phyloP scores from a whole-genome alignment of 2,888 invertebrate genomes.

The Hecatera dysodea region DNA sequence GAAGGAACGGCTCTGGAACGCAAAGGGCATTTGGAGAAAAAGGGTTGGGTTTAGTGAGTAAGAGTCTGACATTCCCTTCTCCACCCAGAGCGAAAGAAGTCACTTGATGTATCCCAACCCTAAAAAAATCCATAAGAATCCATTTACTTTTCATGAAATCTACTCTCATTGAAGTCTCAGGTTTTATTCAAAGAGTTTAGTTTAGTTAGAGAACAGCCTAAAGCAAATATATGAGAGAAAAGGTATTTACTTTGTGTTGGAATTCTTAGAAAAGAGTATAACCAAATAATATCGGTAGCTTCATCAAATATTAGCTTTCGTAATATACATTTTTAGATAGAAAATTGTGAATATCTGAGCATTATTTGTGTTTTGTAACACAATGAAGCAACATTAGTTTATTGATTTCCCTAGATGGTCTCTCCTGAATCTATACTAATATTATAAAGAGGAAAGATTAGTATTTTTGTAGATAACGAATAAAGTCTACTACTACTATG shows the following conservation, averaged over 20 bases:
- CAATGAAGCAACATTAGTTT: constrained; percentile 11
- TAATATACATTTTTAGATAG: constrained; percentile 16
- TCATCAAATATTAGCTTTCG: constrained; percentile 46
- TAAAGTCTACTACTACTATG: too few relatives aligned
- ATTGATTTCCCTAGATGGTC: constrained; percentile 42
- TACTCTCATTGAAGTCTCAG: constrained; percentile 12
- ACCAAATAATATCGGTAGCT: constrained; percentile 36
- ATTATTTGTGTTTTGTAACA: constrained; percentile 31
- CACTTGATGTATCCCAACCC: too few relatives aligned
- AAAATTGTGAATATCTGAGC: constrained; percentile 23
- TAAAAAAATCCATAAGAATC: not conserved
- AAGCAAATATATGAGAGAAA: constrained; percentile 22
- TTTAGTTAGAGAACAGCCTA: constrained; percentile 40
- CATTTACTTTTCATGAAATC: constrained; percentile 25
- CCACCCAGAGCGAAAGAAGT: too few relatives aligned
- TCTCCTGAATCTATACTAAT: too few relatives aligned
- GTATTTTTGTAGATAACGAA: too few relatives aligned
- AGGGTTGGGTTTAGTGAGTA: too few relatives aligned
- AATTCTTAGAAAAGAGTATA: constrained; percentile 32
- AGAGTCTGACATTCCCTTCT: too few relatives aligned
- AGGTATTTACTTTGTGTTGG: constrained; percentile 24
- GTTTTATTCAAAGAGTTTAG: constrained; percentile 39
- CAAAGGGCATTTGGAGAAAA: too few relatives aligned
- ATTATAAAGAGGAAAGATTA: too few relatives aligned
- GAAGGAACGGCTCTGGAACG: too few relatives aligned